phyloP scores from a whole-genome alignment of 2,113 vertebrate species.

The Heptranchias perlo region DNA sequence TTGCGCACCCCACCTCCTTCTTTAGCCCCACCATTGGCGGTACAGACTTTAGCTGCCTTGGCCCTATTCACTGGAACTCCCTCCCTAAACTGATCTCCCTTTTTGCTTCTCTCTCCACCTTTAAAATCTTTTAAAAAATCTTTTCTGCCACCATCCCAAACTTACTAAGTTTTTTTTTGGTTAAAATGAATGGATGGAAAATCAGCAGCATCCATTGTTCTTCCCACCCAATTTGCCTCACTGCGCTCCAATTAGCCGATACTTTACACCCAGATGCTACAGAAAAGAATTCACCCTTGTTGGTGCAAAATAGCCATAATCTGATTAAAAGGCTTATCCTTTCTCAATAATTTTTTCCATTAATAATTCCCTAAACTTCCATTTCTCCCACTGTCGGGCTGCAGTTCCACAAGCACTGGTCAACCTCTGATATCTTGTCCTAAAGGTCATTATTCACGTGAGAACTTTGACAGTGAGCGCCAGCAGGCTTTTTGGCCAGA shows the following conservation, averaged over 20 bases:
- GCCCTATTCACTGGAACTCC: not conserved
- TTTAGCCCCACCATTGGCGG: not conserved
- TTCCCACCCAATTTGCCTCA: not conserved
- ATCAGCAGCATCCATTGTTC: not conserved
- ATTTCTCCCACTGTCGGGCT: not conserved
- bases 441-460: not conserved
- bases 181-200: not conserved
- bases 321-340: no score
- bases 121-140: not conserved
- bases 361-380: not conserved
- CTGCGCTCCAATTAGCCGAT: not conserved
- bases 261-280: not conserved
- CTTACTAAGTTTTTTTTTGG: not conserved
- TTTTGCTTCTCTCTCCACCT: not conserved
- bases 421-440: not conserved
- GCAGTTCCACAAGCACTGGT: not conserved
- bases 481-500: not conserved
- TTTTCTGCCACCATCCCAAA: not conserved
- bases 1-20: not conserved
- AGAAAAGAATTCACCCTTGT: not conserved
- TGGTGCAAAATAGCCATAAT: no score
- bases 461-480: not conserved
- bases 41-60: not conserved
- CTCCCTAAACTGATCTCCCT: not conserved
- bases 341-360: no score